Conservation (phyloP, 2,888 invertebrate genomes). For the Saturnia japonica region DNA sequence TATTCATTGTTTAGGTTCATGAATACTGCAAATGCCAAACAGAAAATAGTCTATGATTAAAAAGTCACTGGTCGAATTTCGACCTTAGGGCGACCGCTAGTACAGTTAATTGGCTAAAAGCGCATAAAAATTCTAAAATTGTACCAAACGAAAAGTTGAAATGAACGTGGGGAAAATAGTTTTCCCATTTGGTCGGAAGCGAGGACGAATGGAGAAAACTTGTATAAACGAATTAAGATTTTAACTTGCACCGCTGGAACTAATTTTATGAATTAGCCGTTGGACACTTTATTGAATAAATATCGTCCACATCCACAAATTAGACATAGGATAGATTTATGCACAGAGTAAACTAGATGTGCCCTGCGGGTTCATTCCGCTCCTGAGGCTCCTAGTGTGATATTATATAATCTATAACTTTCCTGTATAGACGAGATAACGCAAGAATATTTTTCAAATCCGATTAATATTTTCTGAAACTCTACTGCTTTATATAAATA, state of each 20-base stretch:
- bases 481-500: too few species aligned
- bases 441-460: too few species aligned
- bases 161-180: slow-evolving; percentile 50
- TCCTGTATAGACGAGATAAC: too few species aligned
- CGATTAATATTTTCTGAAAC: too few species aligned
- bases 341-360: background rate
- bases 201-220: slow-evolving; percentile 56
- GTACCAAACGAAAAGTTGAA: slow-evolving; percentile 38
- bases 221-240: slow-evolving; percentile 62
- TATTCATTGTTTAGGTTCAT: too few species aligned
- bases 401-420: too few species aligned
- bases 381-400: too few species aligned
- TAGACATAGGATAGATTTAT: background rate
- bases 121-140: slow-evolving; percentile 24
- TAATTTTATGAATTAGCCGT: slow-evolving; percentile 35
- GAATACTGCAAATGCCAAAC: too few species aligned
- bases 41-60: too few species aligned
- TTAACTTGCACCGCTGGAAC: slow-evolving; percentile 47
- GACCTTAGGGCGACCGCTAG: too few species aligned
- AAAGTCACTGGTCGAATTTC: too few species aligned
- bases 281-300: slow-evolving; percentile 9
- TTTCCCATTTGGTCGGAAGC: slow-evolving; percentile 40
- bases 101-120: background rate
- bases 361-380: too few species aligned
- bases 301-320: background rate